phyloP scores from a whole-genome alignment of 2,113 vertebrate species.

The Riparia riparia region DNA sequence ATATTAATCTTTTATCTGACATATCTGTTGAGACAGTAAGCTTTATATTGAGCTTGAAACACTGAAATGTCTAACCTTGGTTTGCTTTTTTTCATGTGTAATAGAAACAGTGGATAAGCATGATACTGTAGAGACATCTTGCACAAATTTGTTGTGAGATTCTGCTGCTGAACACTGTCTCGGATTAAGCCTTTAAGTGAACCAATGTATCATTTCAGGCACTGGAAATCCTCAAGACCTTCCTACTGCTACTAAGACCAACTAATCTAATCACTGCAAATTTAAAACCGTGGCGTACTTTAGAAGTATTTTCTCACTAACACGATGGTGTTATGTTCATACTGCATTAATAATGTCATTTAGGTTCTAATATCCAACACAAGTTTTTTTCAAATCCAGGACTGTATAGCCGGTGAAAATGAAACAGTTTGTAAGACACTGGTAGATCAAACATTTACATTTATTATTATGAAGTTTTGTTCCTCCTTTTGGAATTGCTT shows the following conservation, averaged over 20 bases:
- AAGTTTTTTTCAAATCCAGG: background rate
- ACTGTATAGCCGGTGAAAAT: background rate
- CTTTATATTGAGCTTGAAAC: background rate
- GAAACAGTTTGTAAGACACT: background rate
- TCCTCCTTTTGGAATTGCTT: constrained; percentile 10
- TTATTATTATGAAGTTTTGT: background rate
- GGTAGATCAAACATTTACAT: background rate
- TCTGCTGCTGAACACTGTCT: background rate
- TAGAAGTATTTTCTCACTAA: background rate
- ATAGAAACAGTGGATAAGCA: background rate
- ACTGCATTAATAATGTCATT: background rate
- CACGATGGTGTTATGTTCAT: background rate
- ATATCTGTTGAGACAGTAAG: background rate
- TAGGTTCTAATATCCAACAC: background rate
- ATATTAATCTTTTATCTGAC: background rate
- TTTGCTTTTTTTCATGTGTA: background rate
- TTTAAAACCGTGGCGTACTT: background rate
- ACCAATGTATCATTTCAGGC: background rate
- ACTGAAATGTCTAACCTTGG: background rate
- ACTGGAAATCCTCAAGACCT: background rate
- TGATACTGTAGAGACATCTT: background rate
- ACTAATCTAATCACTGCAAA: background rate
- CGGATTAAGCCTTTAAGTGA: background rate
- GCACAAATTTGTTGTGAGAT: background rate
- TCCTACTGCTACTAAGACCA: background rate